A percentile compares a stretch with the other conserved stretches of the same genome.
These are phyloP conservation scores for Laticauda colubrina DNA, from an alignment of 2,113 vertebrate genomes.

Conservation along the genomic window DNA sequence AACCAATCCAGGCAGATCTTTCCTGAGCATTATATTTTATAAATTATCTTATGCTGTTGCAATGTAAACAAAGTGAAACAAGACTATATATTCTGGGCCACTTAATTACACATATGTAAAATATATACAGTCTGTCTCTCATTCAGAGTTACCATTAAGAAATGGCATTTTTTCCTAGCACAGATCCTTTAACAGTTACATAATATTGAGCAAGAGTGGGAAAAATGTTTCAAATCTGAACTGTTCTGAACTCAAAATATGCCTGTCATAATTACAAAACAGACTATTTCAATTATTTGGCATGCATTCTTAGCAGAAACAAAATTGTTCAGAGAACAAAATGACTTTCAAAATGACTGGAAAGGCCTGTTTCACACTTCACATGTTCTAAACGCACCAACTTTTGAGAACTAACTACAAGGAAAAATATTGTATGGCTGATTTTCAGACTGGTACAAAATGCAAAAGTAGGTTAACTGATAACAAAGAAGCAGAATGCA, in stretches of 20 bases:
- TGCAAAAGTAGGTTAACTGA: not conserved
- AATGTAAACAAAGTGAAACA: not conserved
- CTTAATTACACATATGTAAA: not conserved
- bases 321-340: not conserved
- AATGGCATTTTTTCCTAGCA: not conserved
- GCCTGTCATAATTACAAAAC: not conserved
- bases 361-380: not conserved
- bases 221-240: not conserved
- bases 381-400: not conserved
- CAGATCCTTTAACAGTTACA: not conserved
- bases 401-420: not conserved
- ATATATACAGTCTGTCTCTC: not conserved
- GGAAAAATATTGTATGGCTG: not conserved
- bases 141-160: not conserved
- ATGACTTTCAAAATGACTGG: not conserved
- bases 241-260: not conserved
- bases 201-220: not conserved
- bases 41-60: not conserved
- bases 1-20: not conserved
- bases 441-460: not conserved
- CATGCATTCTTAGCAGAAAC: not conserved
- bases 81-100: not conserved
- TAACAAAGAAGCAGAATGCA: not conserved
- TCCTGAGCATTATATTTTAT: not conserved
- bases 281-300: not conserved